Base-by-base conservation (phyloP, 2,888 invertebrate genomes). In the Chloroclysta siterata region DNA sequence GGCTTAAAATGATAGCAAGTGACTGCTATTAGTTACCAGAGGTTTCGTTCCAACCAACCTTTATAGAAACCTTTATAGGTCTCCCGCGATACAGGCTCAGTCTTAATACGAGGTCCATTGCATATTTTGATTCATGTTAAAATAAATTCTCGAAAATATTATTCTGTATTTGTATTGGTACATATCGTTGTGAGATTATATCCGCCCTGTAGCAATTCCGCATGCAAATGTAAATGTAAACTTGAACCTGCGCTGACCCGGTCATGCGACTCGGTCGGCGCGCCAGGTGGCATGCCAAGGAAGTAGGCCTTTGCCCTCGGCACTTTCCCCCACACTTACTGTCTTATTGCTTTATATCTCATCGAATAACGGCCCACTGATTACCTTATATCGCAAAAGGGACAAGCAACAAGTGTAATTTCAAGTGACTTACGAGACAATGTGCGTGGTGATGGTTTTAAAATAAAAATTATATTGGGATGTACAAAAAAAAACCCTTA, bases 281-380 rank as follows among this genome's bases (percentile, higher is more conserved):
- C 42, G 56, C 59, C 53, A 60, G 62, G 50, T 60, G 53, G 36
- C 42, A n/a, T 50, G 55, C 13, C 44, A 14, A 48, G 46, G 58
- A 66, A 66, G 48, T 67, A 50, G 63, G 65, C 61, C 66, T 67
- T 67, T 65, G 66, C 65, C 66, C 66, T 59, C 42, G 33, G 22
- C 65, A 67, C 69, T 67, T 67, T 69, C 65, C 52, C 66, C 53
- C 47, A 53, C 36, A 65, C 50, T 61, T 68, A 68, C 33, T 60
- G 42, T 22, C 29, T 22, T 39, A 8, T 33, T 33, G 36, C 11
- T 39, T 48, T 51, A 44, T 15, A n/a, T 22, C n/a, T 8, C 48
- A 7, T 28, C 22, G 13, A 48, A 50, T 29, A 46, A 46, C 46
- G 36, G 36, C 36, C 8, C 36, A 7, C 36, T 11, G 10, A 39